Base-by-base conservation (phyloP, 2,888 invertebrate species). In the Phymatocera aterrima region DNA sequence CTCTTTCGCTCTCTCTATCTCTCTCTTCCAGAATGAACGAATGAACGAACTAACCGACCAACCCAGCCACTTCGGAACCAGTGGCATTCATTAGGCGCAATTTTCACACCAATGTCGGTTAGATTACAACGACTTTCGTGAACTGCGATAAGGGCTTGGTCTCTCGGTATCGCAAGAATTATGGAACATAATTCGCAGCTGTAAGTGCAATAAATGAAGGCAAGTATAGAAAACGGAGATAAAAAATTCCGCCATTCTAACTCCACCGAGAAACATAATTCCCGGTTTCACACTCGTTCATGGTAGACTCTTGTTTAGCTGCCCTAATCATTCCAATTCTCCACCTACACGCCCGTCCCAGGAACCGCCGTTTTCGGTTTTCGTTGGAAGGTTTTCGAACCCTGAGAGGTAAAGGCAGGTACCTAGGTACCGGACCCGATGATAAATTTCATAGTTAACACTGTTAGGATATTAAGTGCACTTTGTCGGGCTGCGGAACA, bases 401-500 rank as follows among this genome's bases (percentile, higher is more conserved):
- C 15, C 57, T n/a, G n/a, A n/a, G 21, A 5, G 15, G 57, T 28
- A 40, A 4, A 8, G 4, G 40, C 57, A 28, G 46, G 46, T 46
- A 57, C 15, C 3, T 51, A 6, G 43, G 6, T 43, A 12, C 12
- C 6, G 43, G 12, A 15, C 60, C 31, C 37, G 37, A 64, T 64
- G 46, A 28, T 68, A 68, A 68, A 43, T 68, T 31, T 28, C 8
- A 43, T 34, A 46, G 68, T 46, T 68, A 68, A 68, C 46, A 34
- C 1, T 5, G 68, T 68, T 68, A 68, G n/a, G 46, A 37, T 43
- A 54, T 21, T 68, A 68, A 68, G 68, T 68, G 68, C 68, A 68
- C 68, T 68, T 68, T 68, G 68, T 68, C 68, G 28, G 46, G 68
- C 68, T n/a, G n/a, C n/a, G n/a, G n/a, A 68, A 46, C 28, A 24